These are phyloP conservation scores for Porites australiensis DNA, from an alignment of 64 coral and sea anemone species.

Conservation along the genomic window DNA sequence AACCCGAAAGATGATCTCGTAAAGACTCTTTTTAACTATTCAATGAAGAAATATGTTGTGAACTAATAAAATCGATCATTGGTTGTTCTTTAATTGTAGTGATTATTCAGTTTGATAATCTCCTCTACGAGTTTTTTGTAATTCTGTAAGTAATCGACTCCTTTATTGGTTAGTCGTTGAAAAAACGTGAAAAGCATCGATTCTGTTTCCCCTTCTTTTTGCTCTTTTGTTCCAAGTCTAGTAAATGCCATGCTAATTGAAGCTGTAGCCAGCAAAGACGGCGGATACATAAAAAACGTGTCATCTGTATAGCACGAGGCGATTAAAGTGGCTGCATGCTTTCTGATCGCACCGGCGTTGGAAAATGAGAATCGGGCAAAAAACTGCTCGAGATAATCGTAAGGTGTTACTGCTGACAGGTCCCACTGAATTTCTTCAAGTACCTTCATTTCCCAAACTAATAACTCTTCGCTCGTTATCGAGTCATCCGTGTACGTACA, in stretches of 20 bases:
- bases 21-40: no score
- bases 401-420: slow-evolving; percentile 90
- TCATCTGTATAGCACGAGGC: slow-evolving; percentile 93
- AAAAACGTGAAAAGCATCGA: slow-evolving; percentile 41
- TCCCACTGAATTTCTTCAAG: slow-evolving; percentile 98
- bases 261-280: slow-evolving; percentile 64
- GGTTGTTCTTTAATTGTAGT: no score
- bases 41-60: no score
- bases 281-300: slow-evolving; percentile 79
- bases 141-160: no score
- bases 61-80: no score
- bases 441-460: slow-evolving; percentile 98
- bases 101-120: no score
- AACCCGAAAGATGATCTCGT: no score
- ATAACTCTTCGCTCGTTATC: slow-evolving; percentile 90
- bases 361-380: slow-evolving; percentile 82
- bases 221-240: slow-evolving; percentile 56
- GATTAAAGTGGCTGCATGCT: slow-evolving; percentile 96
- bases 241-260: slow-evolving; percentile 68
- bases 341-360: slow-evolving; percentile 72
- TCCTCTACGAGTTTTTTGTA: no score
- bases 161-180: slow-evolving; percentile 69
- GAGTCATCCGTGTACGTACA: slow-evolving; percentile 99
- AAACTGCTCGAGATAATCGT: slow-evolving; percentile 97
- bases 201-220: slow-evolving; percentile 33